Evolutionary conservation across 1,140 invertebrate genomes (phyloP).

Genomic region (Bradysia coprophila): DNA sequence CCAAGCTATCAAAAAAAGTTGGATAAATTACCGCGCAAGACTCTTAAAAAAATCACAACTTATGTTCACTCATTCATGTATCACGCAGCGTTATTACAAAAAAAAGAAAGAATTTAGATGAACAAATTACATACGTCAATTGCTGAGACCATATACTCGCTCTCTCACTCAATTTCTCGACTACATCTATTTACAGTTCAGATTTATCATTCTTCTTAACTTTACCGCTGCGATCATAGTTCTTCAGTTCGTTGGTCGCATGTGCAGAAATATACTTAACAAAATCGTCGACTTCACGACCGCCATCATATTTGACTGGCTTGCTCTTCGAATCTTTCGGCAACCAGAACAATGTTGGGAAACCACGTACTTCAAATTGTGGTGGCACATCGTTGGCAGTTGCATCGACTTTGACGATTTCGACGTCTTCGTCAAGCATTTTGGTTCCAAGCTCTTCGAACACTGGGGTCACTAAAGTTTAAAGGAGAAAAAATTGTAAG

Average conservation of each 20-base stretch:
- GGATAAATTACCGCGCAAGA: no score
- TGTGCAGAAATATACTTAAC: slow-evolving; percentile 92
- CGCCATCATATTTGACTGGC: slow-evolving; percentile 89
- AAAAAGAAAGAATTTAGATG: no score
- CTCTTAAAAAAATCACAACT: no score
- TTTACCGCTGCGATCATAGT: slow-evolving; percentile 78
- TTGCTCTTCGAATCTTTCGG: slow-evolving; percentile 64
- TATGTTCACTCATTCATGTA: no score
- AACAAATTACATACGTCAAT: no score
- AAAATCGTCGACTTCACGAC: slow-evolving; percentile 88
- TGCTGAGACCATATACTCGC: no score
- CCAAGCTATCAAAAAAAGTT: no score
- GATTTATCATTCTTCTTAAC: slow-evolving; percentile 44
- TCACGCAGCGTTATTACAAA: no score
- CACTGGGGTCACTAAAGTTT: slow-evolving; percentile 80
- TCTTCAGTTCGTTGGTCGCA: slow-evolving; percentile 71
- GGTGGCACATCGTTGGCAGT: slow-evolving; percentile 95
- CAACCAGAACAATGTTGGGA: slow-evolving; percentile 94
- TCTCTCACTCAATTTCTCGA: no score
- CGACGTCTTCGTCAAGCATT: slow-evolving; percentile 72
- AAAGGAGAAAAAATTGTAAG: no score
- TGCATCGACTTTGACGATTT: slow-evolving; percentile 95
- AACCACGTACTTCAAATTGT: slow-evolving; percentile 85
- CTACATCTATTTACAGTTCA: slow-evolving; percentile 20
- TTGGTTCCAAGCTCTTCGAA: slow-evolving; percentile 90